Percentiles rank a stretch among this genome's conserved stretches.
Evolutionary conservation across 2,888 invertebrate species (phyloP).

Genomic region (Leucozona laternaria): DNA sequence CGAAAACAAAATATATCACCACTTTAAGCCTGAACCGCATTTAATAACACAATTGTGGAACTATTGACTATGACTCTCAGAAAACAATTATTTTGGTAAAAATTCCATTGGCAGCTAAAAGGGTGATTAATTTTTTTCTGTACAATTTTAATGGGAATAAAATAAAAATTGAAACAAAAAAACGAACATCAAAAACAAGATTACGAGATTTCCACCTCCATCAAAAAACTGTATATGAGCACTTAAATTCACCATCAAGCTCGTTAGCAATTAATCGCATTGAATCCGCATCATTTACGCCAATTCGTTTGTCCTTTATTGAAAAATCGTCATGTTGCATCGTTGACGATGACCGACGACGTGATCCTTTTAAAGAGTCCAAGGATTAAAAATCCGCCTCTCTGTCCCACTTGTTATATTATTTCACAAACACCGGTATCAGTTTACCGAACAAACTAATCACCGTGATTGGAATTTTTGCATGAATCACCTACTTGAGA

Average conservation of each 20-base stretch:
- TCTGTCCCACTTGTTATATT: neutral
- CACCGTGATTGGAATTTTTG: slow-evolving; percentile 71
- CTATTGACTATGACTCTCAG: no score
- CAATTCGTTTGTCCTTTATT: slow-evolving; percentile 54
- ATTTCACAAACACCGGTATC: slow-evolving; percentile 4
- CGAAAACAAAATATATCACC: no score
- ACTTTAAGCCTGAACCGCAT: no score
- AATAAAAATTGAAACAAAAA: slow-evolving; percentile 12
- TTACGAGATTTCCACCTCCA: slow-evolving; percentile 4
- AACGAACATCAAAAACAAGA: slow-evolving; percentile 8
- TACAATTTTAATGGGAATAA: slow-evolving; percentile 10
- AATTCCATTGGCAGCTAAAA: neutral
- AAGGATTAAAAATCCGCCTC: slow-evolving; percentile 52
- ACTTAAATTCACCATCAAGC: slow-evolving; percentile 8
- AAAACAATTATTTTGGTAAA: neutral
- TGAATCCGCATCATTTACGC: slow-evolving; percentile 59
- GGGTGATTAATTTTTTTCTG: neutral
- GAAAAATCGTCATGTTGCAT: slow-evolving; percentile 44
- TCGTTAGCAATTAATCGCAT: slow-evolving; percentile 38
- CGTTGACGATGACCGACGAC: slow-evolving; percentile 19
- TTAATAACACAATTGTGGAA: no score
- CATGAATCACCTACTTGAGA: slow-evolving; percentile 64
- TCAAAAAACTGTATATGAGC: neutral
- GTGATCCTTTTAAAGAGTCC: slow-evolving; percentile 65
- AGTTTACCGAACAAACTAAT: slow-evolving; percentile 56